These are phyloP conservation scores for Cecidostiba fungosa DNA, from an alignment of 2,888 invertebrate species.

Conservation along the genomic window DNA sequence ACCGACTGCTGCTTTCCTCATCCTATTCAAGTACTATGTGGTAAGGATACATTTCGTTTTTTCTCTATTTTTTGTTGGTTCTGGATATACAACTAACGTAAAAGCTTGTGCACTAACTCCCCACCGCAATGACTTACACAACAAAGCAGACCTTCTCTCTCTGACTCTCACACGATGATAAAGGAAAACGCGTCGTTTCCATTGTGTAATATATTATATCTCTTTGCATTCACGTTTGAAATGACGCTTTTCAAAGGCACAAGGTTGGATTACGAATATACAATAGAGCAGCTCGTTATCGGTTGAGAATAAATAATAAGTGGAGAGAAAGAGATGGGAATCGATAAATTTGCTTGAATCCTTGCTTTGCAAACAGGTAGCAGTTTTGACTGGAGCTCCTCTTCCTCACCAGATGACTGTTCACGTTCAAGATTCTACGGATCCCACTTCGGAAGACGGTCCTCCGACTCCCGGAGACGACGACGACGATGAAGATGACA, in stretches of 20 bases:
- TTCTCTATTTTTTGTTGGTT: background rate
- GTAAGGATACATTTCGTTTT: conserved; percentile 78
- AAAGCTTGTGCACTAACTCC: conserved; percentile 38
- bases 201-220: background rate
- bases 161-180: background rate
- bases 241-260: background rate
- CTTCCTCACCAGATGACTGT: conserved; percentile 72
- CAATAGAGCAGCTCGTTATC: background rate
- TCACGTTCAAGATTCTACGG: conserved; percentile 71
- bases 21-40: conserved; percentile 89
- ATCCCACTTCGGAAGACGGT: conserved; percentile 72
- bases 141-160: conserved; percentile 38
- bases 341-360: conserved; percentile 66
- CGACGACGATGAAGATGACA: conserved; percentile 95
- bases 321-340: conserved; percentile 44
- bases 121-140: conserved; percentile 24
- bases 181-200: background rate
- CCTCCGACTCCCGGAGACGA: conserved; percentile 76
- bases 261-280: background rate
- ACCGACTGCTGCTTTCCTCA: conserved; percentile 89
- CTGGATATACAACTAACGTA: background rate
- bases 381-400: conserved; percentile 79
- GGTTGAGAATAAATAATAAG: background rate
- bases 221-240: background rate
- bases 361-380: conserved; percentile 77